Percentiles rank a stretch among this genome's conserved stretches.
Evolutionary conservation across 2,888 invertebrate genomes (phyloP).

Genomic region (Andrena fulva): DNA sequence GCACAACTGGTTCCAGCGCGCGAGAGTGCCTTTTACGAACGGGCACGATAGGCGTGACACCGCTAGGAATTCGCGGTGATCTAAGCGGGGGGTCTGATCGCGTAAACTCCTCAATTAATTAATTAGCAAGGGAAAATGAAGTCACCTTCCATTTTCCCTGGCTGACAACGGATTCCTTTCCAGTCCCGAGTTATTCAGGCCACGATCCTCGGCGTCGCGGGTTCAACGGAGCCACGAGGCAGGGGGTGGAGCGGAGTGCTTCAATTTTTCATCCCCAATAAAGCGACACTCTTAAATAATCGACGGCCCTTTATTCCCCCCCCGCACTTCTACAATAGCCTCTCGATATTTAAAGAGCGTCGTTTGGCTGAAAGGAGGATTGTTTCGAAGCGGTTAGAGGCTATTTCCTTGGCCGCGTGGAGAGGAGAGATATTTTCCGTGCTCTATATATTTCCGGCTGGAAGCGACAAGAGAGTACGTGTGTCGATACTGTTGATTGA

Average conservation of each 20-base stretch:
- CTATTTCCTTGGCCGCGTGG: slow-evolving; percentile 43
- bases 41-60: slow-evolving; percentile 5
- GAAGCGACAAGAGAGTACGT: slow-evolving; percentile 3
- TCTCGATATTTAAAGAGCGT: slow-evolving; percentile 27
- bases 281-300: slow-evolving; percentile 8
- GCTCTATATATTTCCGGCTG: slow-evolving; percentile 42
- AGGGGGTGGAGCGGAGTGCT: neutral
- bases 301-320: neutral
- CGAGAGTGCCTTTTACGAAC: slow-evolving; percentile 46
- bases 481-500: slow-evolving; percentile 60
- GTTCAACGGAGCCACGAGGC: neutral
- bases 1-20: slow-evolving; percentile 23
- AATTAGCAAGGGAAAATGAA: neutral
- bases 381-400: slow-evolving; percentile 46
- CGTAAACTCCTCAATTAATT: neutral
- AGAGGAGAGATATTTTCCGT: slow-evolving; percentile 44
- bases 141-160: neutral
- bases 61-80: slow-evolving; percentile 40
- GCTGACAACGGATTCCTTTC: neutral
- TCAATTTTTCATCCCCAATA: neutral
- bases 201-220: no score
- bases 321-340: slow-evolving; percentile 8
- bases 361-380: slow-evolving; percentile 37
- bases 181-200: no score
- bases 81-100: slow-evolving; percentile 36